Evolutionary conservation across 2,797 vertebrate genomes (phyloP).

Genomic region (Toxotes lorentzi): DNA sequence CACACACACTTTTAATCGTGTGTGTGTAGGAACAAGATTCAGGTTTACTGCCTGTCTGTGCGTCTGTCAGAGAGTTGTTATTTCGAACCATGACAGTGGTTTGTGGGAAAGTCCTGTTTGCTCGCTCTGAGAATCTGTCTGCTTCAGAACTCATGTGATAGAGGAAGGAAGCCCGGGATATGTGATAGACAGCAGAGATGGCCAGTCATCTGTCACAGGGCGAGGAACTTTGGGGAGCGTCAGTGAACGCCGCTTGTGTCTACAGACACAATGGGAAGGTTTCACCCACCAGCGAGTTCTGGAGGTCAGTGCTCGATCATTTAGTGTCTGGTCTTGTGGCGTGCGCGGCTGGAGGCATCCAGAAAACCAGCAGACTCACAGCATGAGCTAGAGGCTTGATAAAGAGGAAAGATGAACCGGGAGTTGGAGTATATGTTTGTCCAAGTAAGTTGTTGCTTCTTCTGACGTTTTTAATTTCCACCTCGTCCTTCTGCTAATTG

Average conservation of each 20-base stretch:
- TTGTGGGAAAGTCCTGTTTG: conserved; percentile 52
- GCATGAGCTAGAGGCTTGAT: conserved; percentile 73
- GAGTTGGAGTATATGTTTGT: conserved; percentile 89
- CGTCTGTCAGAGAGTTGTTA: conserved; percentile 11
- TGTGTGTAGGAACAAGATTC: not conserved
- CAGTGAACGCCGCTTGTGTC: conserved; percentile 51
- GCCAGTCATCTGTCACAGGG: conserved; percentile 64
- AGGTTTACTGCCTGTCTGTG: not conserved
- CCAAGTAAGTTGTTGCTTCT: conserved; percentile 86
- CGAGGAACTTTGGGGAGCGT: conserved; percentile 29
- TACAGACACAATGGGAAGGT: conserved; percentile 74
- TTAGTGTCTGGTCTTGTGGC: conserved; percentile 59
- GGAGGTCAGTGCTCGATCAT: conserved; percentile 55
- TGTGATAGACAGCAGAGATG: conserved; percentile 69
- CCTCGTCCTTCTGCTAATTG: not conserved
- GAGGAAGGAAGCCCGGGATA: conserved; percentile 52
- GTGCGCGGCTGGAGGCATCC: conserved; percentile 49
- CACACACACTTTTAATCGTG: not conserved
- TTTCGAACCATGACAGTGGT: conserved; percentile 15
- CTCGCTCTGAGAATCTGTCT: conserved; percentile 7
- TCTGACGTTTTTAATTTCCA: conserved; percentile 5
- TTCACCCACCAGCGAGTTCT: conserved; percentile 56
- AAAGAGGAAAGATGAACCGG: conserved; percentile 80
- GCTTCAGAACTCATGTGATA: conserved; percentile 82
- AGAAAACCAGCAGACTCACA: conserved; percentile 55